Conservation (phyloP, 2,113 vertebrate species). For the Falco punctatus region DNA sequence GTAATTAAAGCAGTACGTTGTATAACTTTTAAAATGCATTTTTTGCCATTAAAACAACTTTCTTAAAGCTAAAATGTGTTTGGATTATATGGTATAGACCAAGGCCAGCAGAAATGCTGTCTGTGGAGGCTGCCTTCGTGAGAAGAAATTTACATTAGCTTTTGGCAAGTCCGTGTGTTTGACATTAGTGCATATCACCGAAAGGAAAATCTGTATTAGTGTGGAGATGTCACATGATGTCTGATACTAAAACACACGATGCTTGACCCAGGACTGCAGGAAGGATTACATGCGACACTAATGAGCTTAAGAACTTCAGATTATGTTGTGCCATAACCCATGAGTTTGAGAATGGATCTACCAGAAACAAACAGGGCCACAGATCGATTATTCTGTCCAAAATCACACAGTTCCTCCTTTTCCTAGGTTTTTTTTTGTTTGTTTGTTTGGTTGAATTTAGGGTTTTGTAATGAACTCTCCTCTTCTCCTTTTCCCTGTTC, state of each 20-base stretch:
- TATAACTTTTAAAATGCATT: not conserved
- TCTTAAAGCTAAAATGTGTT: not conserved
- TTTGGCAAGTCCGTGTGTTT: not conserved
- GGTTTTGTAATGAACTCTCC: not conserved
- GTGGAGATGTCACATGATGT: not conserved
- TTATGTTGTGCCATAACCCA: not conserved
- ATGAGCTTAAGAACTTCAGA: not conserved
- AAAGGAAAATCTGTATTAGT: not conserved
- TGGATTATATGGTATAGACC: not conserved
- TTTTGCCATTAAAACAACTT: not conserved
- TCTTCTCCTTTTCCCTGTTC: not conserved
- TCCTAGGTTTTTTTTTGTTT: not conserved
- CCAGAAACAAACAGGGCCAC: not conserved
- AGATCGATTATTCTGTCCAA: not conserved
- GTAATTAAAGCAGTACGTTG: not conserved
- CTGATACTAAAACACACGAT: not conserved
- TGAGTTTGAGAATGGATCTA: not conserved
- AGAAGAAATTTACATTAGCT: not conserved
- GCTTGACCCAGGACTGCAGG: not conserved
- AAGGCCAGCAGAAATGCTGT: not conserved
- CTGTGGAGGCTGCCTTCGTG: not conserved
- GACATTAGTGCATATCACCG: not conserved
- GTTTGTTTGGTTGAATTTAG: not conserved
- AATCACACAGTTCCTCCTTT: not conserved
- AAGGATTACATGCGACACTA: not conserved